These are phyloP conservation scores for Anguilla rostrata DNA, from an alignment of 2,113 vertebrate species.

Conservation along the genomic window DNA sequence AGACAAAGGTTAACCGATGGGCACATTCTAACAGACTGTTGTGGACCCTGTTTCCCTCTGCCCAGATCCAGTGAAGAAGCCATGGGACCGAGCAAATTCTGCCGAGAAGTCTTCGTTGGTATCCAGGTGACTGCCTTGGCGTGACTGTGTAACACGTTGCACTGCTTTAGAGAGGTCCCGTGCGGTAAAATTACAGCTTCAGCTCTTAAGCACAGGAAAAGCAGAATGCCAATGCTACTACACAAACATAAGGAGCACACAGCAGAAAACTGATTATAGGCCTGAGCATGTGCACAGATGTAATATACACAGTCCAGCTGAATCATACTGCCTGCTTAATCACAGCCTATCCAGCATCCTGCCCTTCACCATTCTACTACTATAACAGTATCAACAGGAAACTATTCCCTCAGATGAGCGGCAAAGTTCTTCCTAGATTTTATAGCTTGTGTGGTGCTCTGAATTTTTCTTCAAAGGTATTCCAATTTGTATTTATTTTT, in stretches of 20 bases:
- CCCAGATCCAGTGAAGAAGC: conserved; percentile 91
- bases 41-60: neutral
- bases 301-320: no score
- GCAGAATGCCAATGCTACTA: neutral
- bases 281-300: no score
- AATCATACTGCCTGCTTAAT: no score
- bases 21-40: neutral
- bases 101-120: conserved; percentile 90
- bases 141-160: neutral
- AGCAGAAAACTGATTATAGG: no score
- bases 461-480: no score
- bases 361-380: no score
- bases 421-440: no score
- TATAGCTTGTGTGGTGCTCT: no score
- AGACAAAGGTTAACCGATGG: neutral
- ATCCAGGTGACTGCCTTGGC: conserved; percentile 79
- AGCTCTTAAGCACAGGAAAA: neutral
- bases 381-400: no score
- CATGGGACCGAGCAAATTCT: conserved; percentile 96
- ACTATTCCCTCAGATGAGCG: no score
- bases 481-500: no score
- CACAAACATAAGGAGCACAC: neutral
- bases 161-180: neutral
- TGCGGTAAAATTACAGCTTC: neutral
- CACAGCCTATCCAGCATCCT: no score